A percentile compares a stretch with the other conserved stretches of the same genome.
These are phyloP conservation scores for Caenorhabditis sp. DNA, from an alignment of 2,888 invertebrate species.

Conservation along the genomic window DNA sequence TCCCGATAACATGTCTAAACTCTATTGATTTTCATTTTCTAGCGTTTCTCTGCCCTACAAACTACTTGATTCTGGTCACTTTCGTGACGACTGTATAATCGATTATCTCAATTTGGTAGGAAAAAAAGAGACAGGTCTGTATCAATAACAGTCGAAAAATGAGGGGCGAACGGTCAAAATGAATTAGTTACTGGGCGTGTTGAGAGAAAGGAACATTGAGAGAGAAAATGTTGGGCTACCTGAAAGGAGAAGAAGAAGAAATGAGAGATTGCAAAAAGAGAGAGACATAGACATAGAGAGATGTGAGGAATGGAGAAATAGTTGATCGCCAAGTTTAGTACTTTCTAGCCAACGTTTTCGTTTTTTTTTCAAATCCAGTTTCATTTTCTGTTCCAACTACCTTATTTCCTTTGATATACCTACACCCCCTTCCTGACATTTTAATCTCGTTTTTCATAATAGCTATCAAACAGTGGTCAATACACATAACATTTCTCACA, in stretches of 20 bases:
- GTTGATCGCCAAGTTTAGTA: background rate
- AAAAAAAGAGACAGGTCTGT: background rate
- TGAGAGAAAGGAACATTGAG: slow-evolving; percentile 3
- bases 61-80: slow-evolving; percentile 5
- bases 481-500: too few relatives aligned
- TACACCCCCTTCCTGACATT: too few relatives aligned
- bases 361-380: background rate
- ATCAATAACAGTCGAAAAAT: slow-evolving; percentile 26
- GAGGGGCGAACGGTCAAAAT: slow-evolving; percentile 13
- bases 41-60: slow-evolving; percentile 18
- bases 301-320: slow-evolving; percentile 4
- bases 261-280: slow-evolving; percentile 13
- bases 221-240: background rate
- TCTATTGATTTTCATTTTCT: slow-evolving; percentile 25
- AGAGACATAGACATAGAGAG: slow-evolving; percentile 3
- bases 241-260: slow-evolving; percentile 1
- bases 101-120: background rate
- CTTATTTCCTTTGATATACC: too few relatives aligned
- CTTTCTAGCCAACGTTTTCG: background rate
- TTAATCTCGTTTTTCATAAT: too few relatives aligned
- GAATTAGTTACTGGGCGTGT: background rate
- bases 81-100: slow-evolving; percentile 10
- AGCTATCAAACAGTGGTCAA: too few relatives aligned
- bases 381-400: too few relatives aligned
- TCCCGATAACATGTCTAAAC: slow-evolving; percentile 40